Base-by-base conservation (phyloP, 2,888 invertebrate genomes). In the Onchidella celtica region DNA sequence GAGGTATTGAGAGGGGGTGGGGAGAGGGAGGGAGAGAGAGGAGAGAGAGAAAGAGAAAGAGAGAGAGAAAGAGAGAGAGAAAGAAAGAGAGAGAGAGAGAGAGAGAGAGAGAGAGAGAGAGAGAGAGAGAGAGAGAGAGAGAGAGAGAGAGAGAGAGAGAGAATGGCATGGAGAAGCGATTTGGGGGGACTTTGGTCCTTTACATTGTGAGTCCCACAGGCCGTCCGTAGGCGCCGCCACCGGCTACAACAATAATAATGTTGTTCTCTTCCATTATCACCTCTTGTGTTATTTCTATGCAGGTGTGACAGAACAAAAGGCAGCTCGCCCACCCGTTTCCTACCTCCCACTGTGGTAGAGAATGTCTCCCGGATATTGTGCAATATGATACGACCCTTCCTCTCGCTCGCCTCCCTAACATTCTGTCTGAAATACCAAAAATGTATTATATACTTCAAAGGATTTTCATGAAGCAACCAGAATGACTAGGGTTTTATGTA, bases 121-220 rank as follows among this genome's bases (percentile, higher is more conserved):
- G 27, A 21, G 3, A n/a, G 63, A 27, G 29, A 9, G 47, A 21
- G 40, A 27, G 55, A 55, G 24, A 6, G 40, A 55, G 72, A 75
- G 27, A 61, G 75, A 63, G n/a, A 68, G 69, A 72, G 70, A 70
- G 34, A 70, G 72, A 70, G 40, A 70, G 72, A 70, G 47, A 70
- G 29, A 32, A 27, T 29, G 32, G 32, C 6, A 69, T 9, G 38
- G 36, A 69, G 36, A 11, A 29, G 6, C 34, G 6, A 66, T 66
- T 27, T 21, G 27, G 29, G n/a, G n/a, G n/a, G n/a, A n/a, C n/a
- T n/a, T n/a, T n/a, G n/a, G n/a, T n/a, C n/a, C n/a, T n/a, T n/a
- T n/a, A n/a, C n/a, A n/a, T n/a, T n/a, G n/a, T n/a, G n/a, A n/a
- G n/a, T n/a, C n/a, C n/a, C n/a, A n/a, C n/a, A n/a, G n/a, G n/a